Evolutionary conservation across 2,113 vertebrate species (phyloP).

Genomic region (Silurus glanis): DNA sequence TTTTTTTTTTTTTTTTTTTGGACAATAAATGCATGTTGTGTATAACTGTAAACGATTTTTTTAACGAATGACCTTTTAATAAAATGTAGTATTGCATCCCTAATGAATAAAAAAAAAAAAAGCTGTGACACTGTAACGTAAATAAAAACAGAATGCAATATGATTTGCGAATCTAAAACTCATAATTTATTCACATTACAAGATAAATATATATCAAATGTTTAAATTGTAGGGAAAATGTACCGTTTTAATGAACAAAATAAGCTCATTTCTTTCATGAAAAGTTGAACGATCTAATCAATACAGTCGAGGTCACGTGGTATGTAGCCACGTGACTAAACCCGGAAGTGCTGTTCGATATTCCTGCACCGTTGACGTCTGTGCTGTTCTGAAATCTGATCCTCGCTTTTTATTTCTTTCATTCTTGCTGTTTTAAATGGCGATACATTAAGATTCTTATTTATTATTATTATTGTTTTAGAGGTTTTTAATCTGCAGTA

Average conservation of each 20-base stretch:
- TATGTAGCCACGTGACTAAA: neutral
- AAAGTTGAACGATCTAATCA: too few relatives aligned
- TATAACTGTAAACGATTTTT: neutral
- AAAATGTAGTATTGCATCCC: too few relatives aligned
- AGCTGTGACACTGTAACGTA: too few relatives aligned
- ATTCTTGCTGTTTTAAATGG: neutral
- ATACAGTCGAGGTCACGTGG: neutral
- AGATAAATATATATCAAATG: too few relatives aligned
- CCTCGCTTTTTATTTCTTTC: neutral
- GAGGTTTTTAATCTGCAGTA: neutral
- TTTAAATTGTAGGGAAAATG: too few relatives aligned
- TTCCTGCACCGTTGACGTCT: neutral
- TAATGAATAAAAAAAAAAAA: too few relatives aligned
- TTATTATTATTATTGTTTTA: neutral
- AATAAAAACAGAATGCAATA: too few relatives aligned
- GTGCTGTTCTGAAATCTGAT: neutral
- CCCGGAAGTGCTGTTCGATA: neutral
- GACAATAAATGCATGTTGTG: neutral
- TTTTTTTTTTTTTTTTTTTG: neutral
- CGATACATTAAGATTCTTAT: neutral
- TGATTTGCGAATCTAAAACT: too few relatives aligned
- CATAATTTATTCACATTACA: too few relatives aligned
- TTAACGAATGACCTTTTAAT: too few relatives aligned
- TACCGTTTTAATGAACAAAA: too few relatives aligned
- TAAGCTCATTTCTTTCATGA: too few relatives aligned